A percentile compares a stretch with the other conserved stretches of the same genome.
These are phyloP conservation scores for Synanthedon formicaeformis DNA, from an alignment of 2,888 invertebrate species.

Conservation along the genomic window DNA sequence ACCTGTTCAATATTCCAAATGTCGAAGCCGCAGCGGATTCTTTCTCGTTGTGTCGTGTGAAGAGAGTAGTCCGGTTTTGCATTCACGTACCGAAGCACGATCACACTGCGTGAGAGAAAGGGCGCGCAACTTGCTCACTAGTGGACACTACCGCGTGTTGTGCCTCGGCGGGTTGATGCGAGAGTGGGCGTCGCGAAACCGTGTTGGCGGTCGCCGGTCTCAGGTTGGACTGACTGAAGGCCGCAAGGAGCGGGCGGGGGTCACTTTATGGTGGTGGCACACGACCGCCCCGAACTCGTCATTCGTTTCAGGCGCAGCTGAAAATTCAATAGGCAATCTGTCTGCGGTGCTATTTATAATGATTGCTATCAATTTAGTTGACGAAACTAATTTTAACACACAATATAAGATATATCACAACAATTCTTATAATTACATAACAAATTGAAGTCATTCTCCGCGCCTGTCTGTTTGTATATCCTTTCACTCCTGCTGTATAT, in stretches of 20 bases:
- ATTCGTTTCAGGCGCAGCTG: conserved; percentile 11
- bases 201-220: conserved; percentile 54
- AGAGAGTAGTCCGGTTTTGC: conserved; percentile 64
- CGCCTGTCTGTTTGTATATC: too few relatives aligned
- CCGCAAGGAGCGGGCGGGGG: conserved; percentile 65
- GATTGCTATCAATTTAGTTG: too few relatives aligned
- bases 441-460: too few relatives aligned
- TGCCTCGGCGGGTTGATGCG: conserved; percentile 38
- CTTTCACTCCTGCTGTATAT: too few relatives aligned
- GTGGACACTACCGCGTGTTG: conserved; percentile 55
- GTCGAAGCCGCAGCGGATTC: conserved; percentile 39
- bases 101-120: conserved; percentile 67
- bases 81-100: conserved; percentile 66
- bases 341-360: background rate
- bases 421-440: too few relatives aligned
- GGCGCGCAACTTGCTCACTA: conserved; percentile 56
- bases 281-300: conserved; percentile 20
- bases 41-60: conserved; percentile 41
- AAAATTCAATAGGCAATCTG: conserved; percentile 1
- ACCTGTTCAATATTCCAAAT: conserved; percentile 45
- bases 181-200: conserved; percentile 53
- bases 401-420: too few relatives aligned
- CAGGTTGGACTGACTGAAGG: conserved; percentile 62
- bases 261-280: conserved; percentile 45
- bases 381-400: too few relatives aligned